A percentile compares a stretch with the other conserved stretches of the same genome.
Conservation (phyloP, 2,797 vertebrate species). For the Lithobates sylvaticus region DNA sequence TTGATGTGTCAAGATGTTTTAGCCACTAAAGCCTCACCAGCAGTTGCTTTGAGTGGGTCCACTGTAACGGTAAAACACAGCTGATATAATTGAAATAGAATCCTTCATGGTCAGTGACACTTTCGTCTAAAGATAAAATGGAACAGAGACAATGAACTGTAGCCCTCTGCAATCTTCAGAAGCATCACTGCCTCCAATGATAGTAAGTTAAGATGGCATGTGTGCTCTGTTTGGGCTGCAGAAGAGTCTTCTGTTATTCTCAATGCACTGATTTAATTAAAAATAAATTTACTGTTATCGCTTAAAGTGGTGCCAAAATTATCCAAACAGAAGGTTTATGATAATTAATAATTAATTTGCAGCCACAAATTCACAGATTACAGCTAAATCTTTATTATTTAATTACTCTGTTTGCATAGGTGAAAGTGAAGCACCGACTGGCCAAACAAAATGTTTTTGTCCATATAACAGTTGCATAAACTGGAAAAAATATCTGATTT, state of each 20-base stretch:
- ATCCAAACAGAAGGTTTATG: constrained; percentile 80
- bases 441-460: constrained; percentile 62
- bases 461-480: background rate
- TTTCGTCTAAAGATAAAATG: constrained; percentile 66
- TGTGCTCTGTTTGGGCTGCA: constrained; percentile 71
- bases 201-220: constrained; percentile 68
- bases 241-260: constrained; percentile 73
- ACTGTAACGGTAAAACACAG: background rate
- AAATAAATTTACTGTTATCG: constrained; percentile 83
- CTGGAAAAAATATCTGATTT: background rate
- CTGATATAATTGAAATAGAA: constrained; percentile 58
- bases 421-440: constrained; percentile 72
- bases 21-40: constrained; percentile 2
- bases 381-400: constrained; percentile 79
- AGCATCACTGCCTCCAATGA: constrained; percentile 71
- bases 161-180: constrained; percentile 67
- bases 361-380: constrained; percentile 69
- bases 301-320: constrained; percentile 79
- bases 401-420: constrained; percentile 77
- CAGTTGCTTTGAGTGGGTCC: background rate
- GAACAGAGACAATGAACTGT: constrained; percentile 68
- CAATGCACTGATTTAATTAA: constrained; percentile 83
- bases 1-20: constrained; percentile 26
- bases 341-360: constrained; percentile 83
- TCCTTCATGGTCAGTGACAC: constrained; percentile 60